Evolutionary conservation across 2,113 vertebrate species (phyloP).

Genomic region (Tinamus guttatus): DNA sequence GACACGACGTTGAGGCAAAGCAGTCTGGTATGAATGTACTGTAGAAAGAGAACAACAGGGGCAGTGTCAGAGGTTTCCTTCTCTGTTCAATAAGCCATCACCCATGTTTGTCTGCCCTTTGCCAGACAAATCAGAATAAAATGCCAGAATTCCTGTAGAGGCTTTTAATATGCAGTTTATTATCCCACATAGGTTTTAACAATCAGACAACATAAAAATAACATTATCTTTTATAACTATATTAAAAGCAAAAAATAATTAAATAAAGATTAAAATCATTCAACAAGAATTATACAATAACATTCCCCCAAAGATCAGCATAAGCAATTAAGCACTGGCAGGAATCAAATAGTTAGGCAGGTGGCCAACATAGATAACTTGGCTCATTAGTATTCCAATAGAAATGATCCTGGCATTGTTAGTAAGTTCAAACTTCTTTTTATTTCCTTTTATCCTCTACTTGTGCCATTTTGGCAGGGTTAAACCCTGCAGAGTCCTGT

Average conservation of each 20-base stretch:
- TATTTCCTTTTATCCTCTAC: neutral
- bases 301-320: slow-evolving; percentile 7
- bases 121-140: too few species aligned
- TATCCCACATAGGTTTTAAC: neutral
- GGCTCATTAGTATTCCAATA: neutral
- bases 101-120: neutral
- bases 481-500: neutral
- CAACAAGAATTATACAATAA: neutral
- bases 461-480: neutral
- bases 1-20: neutral
- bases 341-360: slow-evolving; percentile 24
- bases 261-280: slow-evolving; percentile 40
- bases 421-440: neutral
- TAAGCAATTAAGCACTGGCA: slow-evolving; percentile 19
- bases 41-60: neutral
- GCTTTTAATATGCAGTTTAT: neutral
- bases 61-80: neutral
- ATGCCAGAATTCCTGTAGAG: neutral
- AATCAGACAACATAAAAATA: neutral
- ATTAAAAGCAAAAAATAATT: slow-evolving; percentile 40
- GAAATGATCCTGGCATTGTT: neutral
- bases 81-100: neutral
- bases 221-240: slow-evolving; percentile 31
- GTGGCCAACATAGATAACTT: slow-evolving; percentile 13
- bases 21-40: neutral